These are phyloP conservation scores for Brachymystax lenok DNA, from an alignment of 2,797 vertebrate species.

Conservation along the genomic window DNA sequence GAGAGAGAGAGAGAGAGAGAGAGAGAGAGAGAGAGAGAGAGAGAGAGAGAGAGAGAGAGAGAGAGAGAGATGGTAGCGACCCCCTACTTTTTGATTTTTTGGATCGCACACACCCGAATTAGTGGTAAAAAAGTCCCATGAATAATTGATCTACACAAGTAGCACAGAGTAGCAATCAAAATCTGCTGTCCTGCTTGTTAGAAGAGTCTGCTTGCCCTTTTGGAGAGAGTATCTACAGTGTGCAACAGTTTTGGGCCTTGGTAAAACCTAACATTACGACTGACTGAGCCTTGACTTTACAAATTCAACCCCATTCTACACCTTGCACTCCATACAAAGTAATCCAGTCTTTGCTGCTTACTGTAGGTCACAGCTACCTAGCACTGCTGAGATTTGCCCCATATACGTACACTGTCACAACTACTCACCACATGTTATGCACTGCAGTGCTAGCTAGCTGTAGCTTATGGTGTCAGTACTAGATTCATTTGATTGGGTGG, in stretches of 20 bases:
- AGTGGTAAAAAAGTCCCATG: not conserved
- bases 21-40: not conserved
- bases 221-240: constrained; percentile 4
- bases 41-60: not conserved
- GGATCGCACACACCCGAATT: too few species aligned
- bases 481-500: too few species aligned
- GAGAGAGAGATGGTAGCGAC: too few species aligned
- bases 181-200: not conserved
- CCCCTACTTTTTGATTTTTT: too few species aligned
- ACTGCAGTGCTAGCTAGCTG: too few species aligned
- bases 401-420: not conserved
- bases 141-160: not conserved
- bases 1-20: constrained; percentile 8
- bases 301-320: not conserved
- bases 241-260: not conserved
- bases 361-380: constrained; percentile 25
- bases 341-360: not conserved
- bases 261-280: not conserved
- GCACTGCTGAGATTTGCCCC: constrained; percentile 50
- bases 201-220: constrained; percentile 4
- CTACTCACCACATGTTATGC: too few species aligned
- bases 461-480: too few species aligned
- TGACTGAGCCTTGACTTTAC: not conserved
- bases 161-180: not conserved
- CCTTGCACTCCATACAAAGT: not conserved